phyloP scores from a whole-genome alignment of 2,888 invertebrate species.

The Drosophila macrothrix region DNA sequence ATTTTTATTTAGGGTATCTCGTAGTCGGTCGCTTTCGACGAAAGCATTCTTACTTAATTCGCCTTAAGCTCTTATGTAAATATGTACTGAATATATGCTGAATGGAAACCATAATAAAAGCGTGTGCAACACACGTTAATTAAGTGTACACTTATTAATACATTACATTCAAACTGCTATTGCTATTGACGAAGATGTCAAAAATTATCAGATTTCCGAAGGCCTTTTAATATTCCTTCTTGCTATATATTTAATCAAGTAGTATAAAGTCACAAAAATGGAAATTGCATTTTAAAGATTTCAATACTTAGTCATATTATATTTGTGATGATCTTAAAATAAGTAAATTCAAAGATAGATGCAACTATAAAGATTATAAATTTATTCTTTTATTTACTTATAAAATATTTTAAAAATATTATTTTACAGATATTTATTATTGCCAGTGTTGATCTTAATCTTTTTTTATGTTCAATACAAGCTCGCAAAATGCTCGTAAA shows the following conservation, averaged over 20 bases:
- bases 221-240: neutral
- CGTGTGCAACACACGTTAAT: conserved; percentile 35
- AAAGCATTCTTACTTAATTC: neutral
- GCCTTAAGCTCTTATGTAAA: conserved; percentile 31
- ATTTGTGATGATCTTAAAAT: neutral
- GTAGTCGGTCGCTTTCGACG: neutral
- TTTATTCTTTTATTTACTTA: too few relatives aligned
- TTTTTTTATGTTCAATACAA: neutral
- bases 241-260: neutral
- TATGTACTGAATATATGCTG: conserved; percentile 11
- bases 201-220: neutral
- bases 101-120: conserved; percentile 21
- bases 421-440: neutral
- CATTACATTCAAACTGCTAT: neutral
- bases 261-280: neutral
- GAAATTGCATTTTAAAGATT: conserved; percentile 6
- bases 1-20: neutral
- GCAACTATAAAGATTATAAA: too few relatives aligned
- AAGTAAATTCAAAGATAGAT: neutral
- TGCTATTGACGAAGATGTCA: too few relatives aligned
- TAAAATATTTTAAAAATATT: neutral
- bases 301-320: conserved; percentile 8
- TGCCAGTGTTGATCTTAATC: neutral
- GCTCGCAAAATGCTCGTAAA: conserved; percentile 6
- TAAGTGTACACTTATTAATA: conserved; percentile 15